Evolutionary conservation across 2,888 invertebrate genomes (phyloP), one percentile per base, ranked within the genome.

Genomic region (Druceiella hillmani): DNA sequence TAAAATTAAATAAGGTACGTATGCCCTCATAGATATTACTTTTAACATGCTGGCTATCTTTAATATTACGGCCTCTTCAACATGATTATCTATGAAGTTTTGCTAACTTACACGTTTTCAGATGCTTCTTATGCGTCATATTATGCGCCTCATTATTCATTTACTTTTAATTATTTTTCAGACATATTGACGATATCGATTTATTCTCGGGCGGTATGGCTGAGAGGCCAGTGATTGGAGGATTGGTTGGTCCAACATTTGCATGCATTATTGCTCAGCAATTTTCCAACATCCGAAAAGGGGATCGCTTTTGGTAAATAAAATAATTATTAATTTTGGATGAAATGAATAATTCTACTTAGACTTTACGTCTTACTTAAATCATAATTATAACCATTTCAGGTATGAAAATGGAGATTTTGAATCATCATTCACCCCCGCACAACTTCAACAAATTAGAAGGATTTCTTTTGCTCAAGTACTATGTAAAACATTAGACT

Each of bases 261-360:
- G 87, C 87, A 16, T 92, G 91, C 55, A 85, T 92, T 37, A 83
- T 91, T 29, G 90, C 87, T 0, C 87, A 87, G 52, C 89, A 90
- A 59, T 91, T 91, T 55, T 73, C 79, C 6, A 84, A 85, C 54
- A 63, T 87, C 1, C 76, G 87, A 1, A 81, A 79, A 55, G 87
- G 87, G 9, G 86, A 87, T 57, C 66, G 86, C 41, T 87, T 87
- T 58, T 87, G 87, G 87, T 73, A 54, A 57, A 55, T 38, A n/a
- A n/a, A n/a, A n/a, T n/a, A n/a, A n/a, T n/a, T n/a, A n/a, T n/a
- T n/a, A n/a, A n/a, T n/a, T n/a, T n/a, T n/a, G n/a, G n/a, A n/a
- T n/a, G n/a, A n/a, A n/a, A n/a, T 9, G 12, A 17, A 17, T 20
- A 27, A 27, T 25, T 11, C 11, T 25, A 16, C 14, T 22, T 22